phyloP scores from a whole-genome alignment of 2,797 vertebrate genomes.

The Cirrhinus molitorella region DNA sequence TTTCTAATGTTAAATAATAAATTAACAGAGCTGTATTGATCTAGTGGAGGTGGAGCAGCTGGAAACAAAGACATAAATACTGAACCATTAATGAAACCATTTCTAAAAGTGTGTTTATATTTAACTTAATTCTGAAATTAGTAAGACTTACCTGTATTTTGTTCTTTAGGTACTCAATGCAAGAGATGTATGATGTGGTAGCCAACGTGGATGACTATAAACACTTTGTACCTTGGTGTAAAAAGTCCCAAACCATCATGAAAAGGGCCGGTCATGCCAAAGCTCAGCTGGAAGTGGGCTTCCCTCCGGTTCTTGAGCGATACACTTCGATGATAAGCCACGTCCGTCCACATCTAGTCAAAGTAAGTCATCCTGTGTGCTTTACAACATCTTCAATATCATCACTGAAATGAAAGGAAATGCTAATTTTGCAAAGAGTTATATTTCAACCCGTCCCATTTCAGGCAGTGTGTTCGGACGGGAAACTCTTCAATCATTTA shows the following conservation, averaged over 20 bases:
- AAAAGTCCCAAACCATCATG: constrained; percentile 89
- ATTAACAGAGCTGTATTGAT: not conserved
- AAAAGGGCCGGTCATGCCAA: constrained; percentile 87
- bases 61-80: not conserved
- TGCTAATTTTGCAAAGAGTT: not conserved
- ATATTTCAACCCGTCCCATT: not conserved
- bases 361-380: constrained; percentile 78
- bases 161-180: constrained; percentile 89
- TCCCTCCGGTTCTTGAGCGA: constrained; percentile 90
- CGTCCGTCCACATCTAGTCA: constrained; percentile 93
- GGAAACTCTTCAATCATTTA: constrained; percentile 95
- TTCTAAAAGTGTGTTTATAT: not conserved
- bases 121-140: not conserved
- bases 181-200: constrained; percentile 95
- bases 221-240: constrained; percentile 95
- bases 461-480: constrained; percentile 91
- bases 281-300: constrained; percentile 94
- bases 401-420: not conserved
- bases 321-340: constrained; percentile 94
- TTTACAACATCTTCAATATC: not conserved
- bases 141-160: not conserved
- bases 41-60: not conserved
- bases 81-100: not conserved
- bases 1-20: not conserved
- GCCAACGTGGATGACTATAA: constrained; percentile 95